Evolutionary conservation across 2,113 vertebrate genomes (phyloP).

Genomic region (Pachycephala philippinensis): DNA sequence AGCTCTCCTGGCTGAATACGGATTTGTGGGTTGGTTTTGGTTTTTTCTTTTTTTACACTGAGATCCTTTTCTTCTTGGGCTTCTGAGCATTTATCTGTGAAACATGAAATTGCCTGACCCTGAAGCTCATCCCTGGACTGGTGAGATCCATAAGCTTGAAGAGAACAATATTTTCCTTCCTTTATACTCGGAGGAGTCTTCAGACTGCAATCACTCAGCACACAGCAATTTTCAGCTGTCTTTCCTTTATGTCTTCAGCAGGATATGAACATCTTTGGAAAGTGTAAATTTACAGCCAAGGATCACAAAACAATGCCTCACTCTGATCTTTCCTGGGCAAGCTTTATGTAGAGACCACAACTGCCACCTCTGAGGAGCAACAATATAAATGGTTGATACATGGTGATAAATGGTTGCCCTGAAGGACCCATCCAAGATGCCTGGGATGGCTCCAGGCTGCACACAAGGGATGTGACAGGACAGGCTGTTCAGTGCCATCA

Average conservation of each 20-base stretch:
- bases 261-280: background rate
- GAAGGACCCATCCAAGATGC: background rate
- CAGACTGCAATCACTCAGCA: background rate
- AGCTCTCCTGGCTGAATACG: background rate
- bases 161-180: slow-evolving; percentile 1
- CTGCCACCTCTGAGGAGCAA: background rate
- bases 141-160: background rate
- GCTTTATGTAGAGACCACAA: background rate
- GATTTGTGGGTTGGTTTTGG: background rate
- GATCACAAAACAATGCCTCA: background rate
- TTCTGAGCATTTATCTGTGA: background rate
- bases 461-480: background rate
- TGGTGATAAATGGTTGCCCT: background rate
- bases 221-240: background rate
- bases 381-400: background rate
- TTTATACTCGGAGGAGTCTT: background rate
- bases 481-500: background rate
- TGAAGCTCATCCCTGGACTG: background rate
- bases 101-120: background rate
- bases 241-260: background rate
- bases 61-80: background rate
- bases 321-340: background rate
- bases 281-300: background rate
- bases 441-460: background rate
- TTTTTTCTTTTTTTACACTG: background rate